Evolutionary conservation across 1,140 invertebrate species (phyloP).

Genomic region (Helicoverpa zea): DNA sequence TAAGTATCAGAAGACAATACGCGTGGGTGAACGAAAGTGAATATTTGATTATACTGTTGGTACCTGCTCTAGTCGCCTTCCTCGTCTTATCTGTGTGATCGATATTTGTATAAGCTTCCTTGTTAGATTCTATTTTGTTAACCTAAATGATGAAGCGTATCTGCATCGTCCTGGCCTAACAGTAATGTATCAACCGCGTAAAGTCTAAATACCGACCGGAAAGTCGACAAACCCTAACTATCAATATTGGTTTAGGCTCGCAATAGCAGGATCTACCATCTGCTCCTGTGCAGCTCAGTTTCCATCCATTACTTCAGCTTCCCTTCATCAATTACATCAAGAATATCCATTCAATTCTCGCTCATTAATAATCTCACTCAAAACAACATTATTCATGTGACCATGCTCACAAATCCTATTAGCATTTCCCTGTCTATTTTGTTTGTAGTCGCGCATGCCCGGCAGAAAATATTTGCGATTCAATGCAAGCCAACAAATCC

Average conservation of each 20-base stretch:
- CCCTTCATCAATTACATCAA: slow-evolving; percentile 5
- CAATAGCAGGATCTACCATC: not conserved
- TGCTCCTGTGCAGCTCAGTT: not conserved
- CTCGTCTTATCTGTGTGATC: slow-evolving; percentile 18
- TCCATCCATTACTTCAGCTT: not conserved
- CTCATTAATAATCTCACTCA: slow-evolving; percentile 40
- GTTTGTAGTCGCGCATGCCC: slow-evolving; percentile 45
- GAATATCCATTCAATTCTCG: slow-evolving; percentile 23
- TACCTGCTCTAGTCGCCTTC: slow-evolving; percentile 10
- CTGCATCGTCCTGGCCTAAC: not conserved
- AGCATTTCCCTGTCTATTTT: slow-evolving; percentile 47
- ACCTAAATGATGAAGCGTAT: not conserved
- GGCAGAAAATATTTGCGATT: slow-evolving; percentile 48
- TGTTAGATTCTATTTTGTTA: not conserved
- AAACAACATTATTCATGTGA: slow-evolving; percentile 52
- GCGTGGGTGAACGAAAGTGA: slow-evolving; percentile 61
- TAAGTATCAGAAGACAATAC: slow-evolving; percentile 64
- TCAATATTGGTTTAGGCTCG: not conserved
- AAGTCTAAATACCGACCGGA: not conserved
- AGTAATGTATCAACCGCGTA: not conserved
- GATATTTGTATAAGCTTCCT: slow-evolving; percentile 36
- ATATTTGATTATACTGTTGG: slow-evolving; percentile 52
- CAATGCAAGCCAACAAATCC: slow-evolving; percentile 50
- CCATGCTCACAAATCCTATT: slow-evolving; percentile 49
- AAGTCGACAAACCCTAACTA: not conserved